Evolutionary conservation across 2,888 invertebrate genomes (phyloP).

Genomic region (Mamestra brassicae): DNA sequence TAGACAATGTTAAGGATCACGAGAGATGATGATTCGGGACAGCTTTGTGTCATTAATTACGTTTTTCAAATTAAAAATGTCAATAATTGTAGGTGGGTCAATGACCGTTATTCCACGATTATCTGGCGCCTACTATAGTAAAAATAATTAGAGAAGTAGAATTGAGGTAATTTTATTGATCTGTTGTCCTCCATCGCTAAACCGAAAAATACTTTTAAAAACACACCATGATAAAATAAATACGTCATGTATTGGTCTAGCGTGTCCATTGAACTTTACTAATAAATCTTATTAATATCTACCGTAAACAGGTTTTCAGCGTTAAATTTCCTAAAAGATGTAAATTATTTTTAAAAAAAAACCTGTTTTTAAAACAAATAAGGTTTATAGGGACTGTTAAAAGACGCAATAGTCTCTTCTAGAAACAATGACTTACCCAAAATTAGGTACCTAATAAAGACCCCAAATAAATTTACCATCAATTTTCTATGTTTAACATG

Average conservation of each 20-base stretch:
- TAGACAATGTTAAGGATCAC: too few species aligned
- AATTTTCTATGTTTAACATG: not conserved
- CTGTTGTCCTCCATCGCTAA: not conserved
- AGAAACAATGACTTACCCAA: too few species aligned
- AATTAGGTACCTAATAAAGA: not conserved
- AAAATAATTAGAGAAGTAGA: not conserved
- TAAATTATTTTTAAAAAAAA: not conserved
- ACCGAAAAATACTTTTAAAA: not conserved
- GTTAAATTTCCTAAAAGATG: too few species aligned
- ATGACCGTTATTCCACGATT: too few species aligned
- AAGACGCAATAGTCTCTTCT: not conserved
- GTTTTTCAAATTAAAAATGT: too few species aligned
- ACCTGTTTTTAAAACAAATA: not conserved
- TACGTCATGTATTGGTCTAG: not conserved
- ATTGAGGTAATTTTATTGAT: not conserved
- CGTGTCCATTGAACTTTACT: too few species aligned
- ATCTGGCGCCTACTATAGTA: too few species aligned
- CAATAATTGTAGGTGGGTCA: too few species aligned
- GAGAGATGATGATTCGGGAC: too few species aligned
- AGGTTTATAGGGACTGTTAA: not conserved
- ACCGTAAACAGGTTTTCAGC: too few species aligned
- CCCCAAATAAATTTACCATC: not conserved
- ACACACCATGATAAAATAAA: not conserved
- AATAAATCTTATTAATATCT: too few species aligned
- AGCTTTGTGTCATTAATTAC: too few species aligned